Base-by-base conservation (phyloP, 2,113 vertebrate species). In the Ramphastos sulfuratus region DNA sequence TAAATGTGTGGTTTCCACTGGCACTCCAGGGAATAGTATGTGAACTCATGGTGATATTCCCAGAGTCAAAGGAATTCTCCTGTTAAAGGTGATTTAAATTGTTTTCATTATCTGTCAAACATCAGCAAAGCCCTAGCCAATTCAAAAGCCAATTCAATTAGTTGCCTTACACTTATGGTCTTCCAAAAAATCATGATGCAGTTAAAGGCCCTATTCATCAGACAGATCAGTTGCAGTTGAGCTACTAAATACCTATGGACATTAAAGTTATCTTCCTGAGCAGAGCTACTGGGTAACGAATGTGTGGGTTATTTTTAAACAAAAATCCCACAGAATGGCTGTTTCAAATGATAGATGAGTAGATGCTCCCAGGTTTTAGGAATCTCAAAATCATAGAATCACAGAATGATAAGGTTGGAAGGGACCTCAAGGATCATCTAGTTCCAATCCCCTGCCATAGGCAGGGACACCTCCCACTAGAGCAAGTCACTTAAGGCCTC, bases 141-240 rank as follows among this genome's bases (percentile, higher is more conserved):
- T 93, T 97, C 85, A 91, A 83, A 95, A 92, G 71, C 77, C 90
- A 93, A 66, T 97, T 95, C 87, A 95, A 95, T 94, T 92, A 95
- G 66, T 92, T 92, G 75, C 63, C 61, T 88, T 87, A 70, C 39
- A 73, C 60, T 95, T 94, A 85, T 1, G 13, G 30, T 90, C 71
- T 91, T 96, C 80, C 74, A 90, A 95, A 95, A 97, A 96, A 89
- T 80, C 85, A 91, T 85, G 81, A 73, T 39, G 58, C 50, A 76
- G 79, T 89, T 92, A 95, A 96, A 97, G 95, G 69, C 50, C 39
- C 42, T 91, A 78, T 89, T 95, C 82, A 93, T 95, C 90, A 93
- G 90, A 42, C 64, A 78, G 84, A 83, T 90, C 90, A 83, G 82
- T 82, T 85, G 74, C 42, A 90, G 82, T 50, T 90, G 85, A 95